Base-by-base conservation (phyloP, 1,140 invertebrate species). In the Stenopsyche tienmushanensis region DNA sequence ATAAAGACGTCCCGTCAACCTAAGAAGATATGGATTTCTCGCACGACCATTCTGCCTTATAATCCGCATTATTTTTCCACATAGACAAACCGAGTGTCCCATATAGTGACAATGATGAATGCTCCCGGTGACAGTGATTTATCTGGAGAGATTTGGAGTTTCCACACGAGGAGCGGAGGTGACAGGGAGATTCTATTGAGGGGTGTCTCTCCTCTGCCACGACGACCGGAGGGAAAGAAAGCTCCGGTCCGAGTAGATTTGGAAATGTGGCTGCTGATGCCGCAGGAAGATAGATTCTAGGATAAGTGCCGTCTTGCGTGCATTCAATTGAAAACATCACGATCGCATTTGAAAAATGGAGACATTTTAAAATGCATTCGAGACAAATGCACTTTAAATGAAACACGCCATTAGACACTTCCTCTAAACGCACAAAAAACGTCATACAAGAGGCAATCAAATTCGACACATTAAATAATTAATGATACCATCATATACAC, bases 21-120 rank as follows among this genome's bases (percentile, higher is more conserved):
- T n/a, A n/a, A n/a, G 49, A 21, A 8, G 8, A 8, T 47, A 47
- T 47, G 17, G 44, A 47, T 47, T 47, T 47, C 44, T 20, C 7
- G 10, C 44, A 20, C 8, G 44, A 47, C 44, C 44, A 47, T 47
- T 47, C 44, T 15, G 10, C 57, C 57, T 49, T 55, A 54, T 64
- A 64, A 64, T 64, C 62, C 62, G 62, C 62, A 63, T 64, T 67
- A 67, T 67, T 67, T 67, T 67, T 64, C 47, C 62, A 62, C 29
- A 52, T 50, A 69, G 66, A 69, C 62, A 69, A 64, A 69, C 66
- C 66, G 62, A 69, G 55, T 65, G 66, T 64, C 66, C 62, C 66
- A 69, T 41, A 69, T 69, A 69, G 66, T 69, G 66, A 69, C 66
- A 69, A 49, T 64, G 66, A 69, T 65, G 66, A 69, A 69, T 69